Conservation (phyloP, 2,888 invertebrate genomes). For the Protonemura montana region DNA sequence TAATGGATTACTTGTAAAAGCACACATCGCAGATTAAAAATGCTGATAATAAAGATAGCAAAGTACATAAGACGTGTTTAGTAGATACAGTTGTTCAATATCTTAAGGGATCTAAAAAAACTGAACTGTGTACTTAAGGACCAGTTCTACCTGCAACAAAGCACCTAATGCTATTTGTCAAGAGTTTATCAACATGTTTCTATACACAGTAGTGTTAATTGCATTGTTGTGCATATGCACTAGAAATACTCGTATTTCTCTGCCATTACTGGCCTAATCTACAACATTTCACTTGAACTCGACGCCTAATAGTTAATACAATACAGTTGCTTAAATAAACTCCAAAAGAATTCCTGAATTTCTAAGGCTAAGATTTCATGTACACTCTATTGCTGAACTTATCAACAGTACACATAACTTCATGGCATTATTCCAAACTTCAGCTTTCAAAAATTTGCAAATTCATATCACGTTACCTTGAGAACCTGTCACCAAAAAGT, state of each 20-base stretch:
- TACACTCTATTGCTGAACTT: not conserved
- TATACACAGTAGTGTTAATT: constrained; percentile 9
- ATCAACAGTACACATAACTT: not conserved
- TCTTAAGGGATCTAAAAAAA: not conserved
- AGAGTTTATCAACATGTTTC: not conserved
- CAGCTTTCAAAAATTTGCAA: not conserved
- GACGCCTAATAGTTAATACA: not conserved
- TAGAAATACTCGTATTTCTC: constrained; percentile 14
- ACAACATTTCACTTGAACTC: not conserved
- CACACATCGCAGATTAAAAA: not conserved
- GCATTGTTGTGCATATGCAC: constrained; percentile 36
- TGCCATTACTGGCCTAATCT: not conserved
- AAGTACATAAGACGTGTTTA: not conserved
- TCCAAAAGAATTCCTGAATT: constrained; percentile 1
- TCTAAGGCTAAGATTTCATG: not conserved
- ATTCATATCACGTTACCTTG: not conserved
- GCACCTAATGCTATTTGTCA: not conserved
- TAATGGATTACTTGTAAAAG: not conserved
- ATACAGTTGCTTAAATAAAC: too few relatives aligned
- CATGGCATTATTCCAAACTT: not conserved
- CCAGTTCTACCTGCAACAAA: too few relatives aligned
- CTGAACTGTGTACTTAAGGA: not conserved
- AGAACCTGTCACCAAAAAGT: not conserved
- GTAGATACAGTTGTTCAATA: too few relatives aligned
- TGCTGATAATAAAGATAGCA: not conserved